Evolutionary conservation across 2,113 vertebrate species (phyloP), one percentile per base, ranked within the genome.

Genomic region (Psettodes erumei): DNA sequence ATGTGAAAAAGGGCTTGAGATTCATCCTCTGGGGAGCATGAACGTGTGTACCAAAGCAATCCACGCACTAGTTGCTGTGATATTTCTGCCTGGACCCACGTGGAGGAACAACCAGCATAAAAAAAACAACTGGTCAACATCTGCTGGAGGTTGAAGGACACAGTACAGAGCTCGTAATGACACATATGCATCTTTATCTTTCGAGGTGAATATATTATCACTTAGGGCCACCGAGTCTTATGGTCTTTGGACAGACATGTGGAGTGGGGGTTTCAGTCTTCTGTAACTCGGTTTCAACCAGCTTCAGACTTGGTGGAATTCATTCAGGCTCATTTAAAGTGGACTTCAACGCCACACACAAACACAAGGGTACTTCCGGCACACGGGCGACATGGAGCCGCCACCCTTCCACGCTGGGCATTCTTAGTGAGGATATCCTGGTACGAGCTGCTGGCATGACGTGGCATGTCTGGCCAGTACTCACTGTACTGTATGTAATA

Each of bases 381-480:
- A 50, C 53, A 70, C 9, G 43, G 40, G 70, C 40, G 66, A 63
- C 54, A 67, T 3, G 45, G 54, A 74, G 75, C 19, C 68, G n/a
- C 45, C 53, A 62, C 47, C 58, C 53, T 53, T 64, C 33, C 43
- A 19, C 42, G 25, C 11, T 45, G 21, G 25, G 13, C 33, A n/a
- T 35, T 30, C 42, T 50, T 43, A n/a, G n/a, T 56, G 25, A 53
- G 55, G 69, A 75, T 54, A 67, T 77, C 69, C 73, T 73, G 68
- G 28, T 63, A 38, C 67, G 19, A 77, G 43, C 45, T 23, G 55
- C 43, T 60, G 45, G 27, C 53, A 27, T n/a, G n/a, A n/a, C n/a
- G n/a, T 19, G 61, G n/a, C 73, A 54, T 63, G 65, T n/a, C 48
- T 28, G 21, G 23, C 30, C 58, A 19, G 33, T n/a, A n/a, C n/a